Conservation (phyloP, 2,113 vertebrate genomes). For the Ptilonorhynchus violaceus region DNA sequence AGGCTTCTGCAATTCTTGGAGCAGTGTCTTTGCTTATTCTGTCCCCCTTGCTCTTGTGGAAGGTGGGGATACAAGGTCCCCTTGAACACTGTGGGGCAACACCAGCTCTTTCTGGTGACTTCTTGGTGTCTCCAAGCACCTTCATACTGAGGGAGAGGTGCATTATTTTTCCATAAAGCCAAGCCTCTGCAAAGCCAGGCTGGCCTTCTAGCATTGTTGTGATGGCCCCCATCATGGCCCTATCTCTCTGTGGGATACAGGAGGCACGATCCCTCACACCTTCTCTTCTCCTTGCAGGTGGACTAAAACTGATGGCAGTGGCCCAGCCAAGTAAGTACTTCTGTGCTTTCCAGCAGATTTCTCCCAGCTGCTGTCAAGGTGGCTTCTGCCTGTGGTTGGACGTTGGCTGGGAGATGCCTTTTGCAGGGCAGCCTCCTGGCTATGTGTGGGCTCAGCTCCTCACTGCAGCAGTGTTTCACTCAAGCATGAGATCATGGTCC, state of each 20-base stretch:
- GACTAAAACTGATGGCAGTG: slow-evolving; percentile 46
- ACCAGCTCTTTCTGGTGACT: not conserved
- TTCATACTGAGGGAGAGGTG: not conserved
- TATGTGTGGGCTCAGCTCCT: not conserved
- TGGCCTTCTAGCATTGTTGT: not conserved
- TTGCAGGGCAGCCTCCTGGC: not conserved
- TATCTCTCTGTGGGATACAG: not conserved
- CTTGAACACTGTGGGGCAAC: not conserved
- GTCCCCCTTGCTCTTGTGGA: not conserved
- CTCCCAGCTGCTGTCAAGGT: rapidly evolving
- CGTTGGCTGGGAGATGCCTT: not conserved
- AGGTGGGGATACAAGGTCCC: not conserved
- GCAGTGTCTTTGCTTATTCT: not conserved
- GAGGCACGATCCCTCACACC: not conserved
- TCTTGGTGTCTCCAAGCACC: not conserved
- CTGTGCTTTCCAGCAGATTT: not conserved
- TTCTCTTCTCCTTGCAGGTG: slow-evolving; percentile 41
- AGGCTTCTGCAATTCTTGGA: not conserved
- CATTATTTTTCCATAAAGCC: not conserved
- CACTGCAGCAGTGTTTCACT: not conserved
- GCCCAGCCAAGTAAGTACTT: slow-evolving; percentile 56
- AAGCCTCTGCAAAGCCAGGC: not conserved
- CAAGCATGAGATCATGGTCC: not conserved
- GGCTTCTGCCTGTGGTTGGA: not conserved
- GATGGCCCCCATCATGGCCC: not conserved